Evolutionary conservation across 2,797 vertebrate species (phyloP).

Genomic region (Chelon labrosus): DNA sequence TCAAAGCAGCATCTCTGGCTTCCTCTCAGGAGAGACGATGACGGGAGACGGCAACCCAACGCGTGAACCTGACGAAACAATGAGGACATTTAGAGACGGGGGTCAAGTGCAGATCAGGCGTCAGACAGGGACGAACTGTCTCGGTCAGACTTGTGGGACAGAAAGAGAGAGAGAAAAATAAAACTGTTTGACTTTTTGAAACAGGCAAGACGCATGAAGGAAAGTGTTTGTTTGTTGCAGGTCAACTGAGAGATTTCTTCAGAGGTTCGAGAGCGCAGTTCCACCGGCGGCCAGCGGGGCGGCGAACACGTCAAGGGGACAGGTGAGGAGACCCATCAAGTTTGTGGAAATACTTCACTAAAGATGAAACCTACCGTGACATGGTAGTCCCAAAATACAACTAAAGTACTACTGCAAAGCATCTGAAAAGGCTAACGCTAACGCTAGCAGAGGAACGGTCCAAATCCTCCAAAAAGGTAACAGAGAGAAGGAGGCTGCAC

Average conservation of each 20-base stretch:
- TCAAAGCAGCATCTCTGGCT: conserved; percentile 56
- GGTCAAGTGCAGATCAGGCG: conserved; percentile 26
- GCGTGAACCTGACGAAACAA: conserved; percentile 55
- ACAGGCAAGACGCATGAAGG: not conserved
- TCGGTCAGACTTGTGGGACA: too few relatives aligned
- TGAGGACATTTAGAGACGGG: conserved; percentile 44
- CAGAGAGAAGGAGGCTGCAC: too few relatives aligned
- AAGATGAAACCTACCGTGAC: too few relatives aligned
- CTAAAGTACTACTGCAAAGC: too few relatives aligned
- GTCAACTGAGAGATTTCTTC: conserved; percentile 62
- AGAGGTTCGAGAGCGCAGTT: conserved; percentile 58
- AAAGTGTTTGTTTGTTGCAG: conserved; percentile 59
- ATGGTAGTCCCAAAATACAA: too few relatives aligned
- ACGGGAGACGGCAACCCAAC: conserved; percentile 50
- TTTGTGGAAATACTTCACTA: too few relatives aligned
- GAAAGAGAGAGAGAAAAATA: conserved; percentile 24
- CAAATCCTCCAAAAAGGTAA: too few relatives aligned
- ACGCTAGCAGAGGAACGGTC: too few relatives aligned
- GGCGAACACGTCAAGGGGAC: conserved; percentile 59
- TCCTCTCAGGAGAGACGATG: conserved; percentile 57
- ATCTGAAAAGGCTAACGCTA: too few relatives aligned
- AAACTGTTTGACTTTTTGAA: conserved; percentile 44
- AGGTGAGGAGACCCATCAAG: conserved; percentile 60
- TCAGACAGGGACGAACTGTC: conserved; percentile 61
- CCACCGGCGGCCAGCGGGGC: conserved; percentile 47